Evolutionary conservation across 2,888 invertebrate species (phyloP), one percentile per base, ranked within the genome.

Genomic region (Orchestes rusci): DNA sequence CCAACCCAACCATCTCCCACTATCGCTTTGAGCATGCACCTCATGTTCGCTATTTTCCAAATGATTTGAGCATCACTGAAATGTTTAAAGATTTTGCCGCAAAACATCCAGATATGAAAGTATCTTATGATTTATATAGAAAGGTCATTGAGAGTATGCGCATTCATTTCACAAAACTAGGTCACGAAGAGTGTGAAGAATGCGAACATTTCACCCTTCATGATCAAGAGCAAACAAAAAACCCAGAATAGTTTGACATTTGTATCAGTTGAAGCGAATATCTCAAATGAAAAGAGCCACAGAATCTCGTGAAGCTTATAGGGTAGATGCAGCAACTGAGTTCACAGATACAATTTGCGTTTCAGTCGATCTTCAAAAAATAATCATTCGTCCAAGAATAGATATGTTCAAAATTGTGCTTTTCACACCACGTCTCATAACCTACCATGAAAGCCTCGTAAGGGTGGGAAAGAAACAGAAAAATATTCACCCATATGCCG

Each of bases 401-500:
- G 43, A 45, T 4, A 45, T 33, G 28, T 45, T 40, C 33, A 45
- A 23, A 10, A 5, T 23, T 27, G 48, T 40, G 10, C 16, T 50
- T 32, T 48, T 50, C 40, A 37, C 20, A 4, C 16, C 16, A 16
- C 12, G 44, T 38, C 13, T 48, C 3, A 37, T 33, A 4, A 39
- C 34, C 8, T 50, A 34, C 12, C 47, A 48, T 23, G 45, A 51
- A 45, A 48, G 45, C 38, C 48, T 51, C 20, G 51, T 51, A 16
- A 47, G 47, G 1, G 16, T 48, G 10, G 45, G 51, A 15, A 41
- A 30, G 16, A 20, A 20, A 20, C 19, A 16, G 27, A 16, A 13
- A 17, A 18, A 16, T 19, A 19, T 12, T 13, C 17, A 31, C n/a
- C 44, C 45, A 5, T 39, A 45, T 39, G 49, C 49, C 7, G 39